Evolutionary conservation across 2,888 invertebrate genomes (phyloP), one percentile per base, ranked within the genome.

Genomic region (Cantharis flavilabris): DNA sequence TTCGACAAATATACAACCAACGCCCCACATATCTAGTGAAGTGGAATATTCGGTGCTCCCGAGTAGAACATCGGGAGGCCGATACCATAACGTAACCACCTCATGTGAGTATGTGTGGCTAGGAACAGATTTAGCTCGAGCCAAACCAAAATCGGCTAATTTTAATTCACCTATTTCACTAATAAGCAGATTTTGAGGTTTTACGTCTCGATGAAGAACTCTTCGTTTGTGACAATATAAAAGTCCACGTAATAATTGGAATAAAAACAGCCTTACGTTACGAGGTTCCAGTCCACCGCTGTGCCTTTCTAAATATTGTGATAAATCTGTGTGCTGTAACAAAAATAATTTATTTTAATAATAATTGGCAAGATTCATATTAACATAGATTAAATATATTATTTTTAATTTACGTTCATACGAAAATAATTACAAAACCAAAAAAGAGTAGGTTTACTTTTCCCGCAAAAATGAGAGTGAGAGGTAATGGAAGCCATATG

Each of bases 1-100:
- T 90, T 99, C 99, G 77, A 98, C 96, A 90, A 98, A 98, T 89
- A 99, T 99, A 90, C 99, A 99, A 73, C 99, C 99, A 76, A 99
- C 99, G 81, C 99, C 99, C 99, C 99, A 97, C 95, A 97, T 96
- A 89, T 97, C 97, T 86, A 97, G 90, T 67, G 96, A 96, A 81
- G 96, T 96, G 70, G 96, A 96, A 88, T 97, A 97, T 86, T 96
- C 96, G 20, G 98, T 98, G 84, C 97, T 98, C 82, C 99, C 99
- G 80, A 99, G 92, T 63, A 99, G 92, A 30, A 99, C 99, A 89
- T 99, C 99, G 76, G 99, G 99, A 78, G 99, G 99, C 86, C 99
- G 93, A 89, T 99, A 99, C 99, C 99, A 99, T 80, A 99, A 90
- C 80, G 98, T 99, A 83, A 99, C 99, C 76, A 98, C 97, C 90